Percentiles rank a stretch among this genome's conserved stretches.
Evolutionary conservation across 2,888 invertebrate species (phyloP).

Genomic region (Nomada goodeniana): DNA sequence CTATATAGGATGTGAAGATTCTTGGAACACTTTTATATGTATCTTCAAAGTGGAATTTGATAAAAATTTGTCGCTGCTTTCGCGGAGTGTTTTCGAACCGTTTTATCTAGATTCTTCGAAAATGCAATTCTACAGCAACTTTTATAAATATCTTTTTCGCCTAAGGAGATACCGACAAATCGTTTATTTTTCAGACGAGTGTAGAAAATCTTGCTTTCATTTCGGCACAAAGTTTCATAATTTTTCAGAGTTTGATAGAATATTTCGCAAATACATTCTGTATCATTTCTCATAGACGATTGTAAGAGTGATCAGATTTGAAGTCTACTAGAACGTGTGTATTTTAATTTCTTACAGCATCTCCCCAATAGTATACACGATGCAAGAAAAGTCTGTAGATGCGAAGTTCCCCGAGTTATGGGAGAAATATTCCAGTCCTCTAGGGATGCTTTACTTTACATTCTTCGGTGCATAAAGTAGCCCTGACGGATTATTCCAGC

Average conservation of each 20-base stretch:
- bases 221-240: no score
- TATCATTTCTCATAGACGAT: no score
- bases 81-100: no score
- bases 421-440: constrained; percentile 34
- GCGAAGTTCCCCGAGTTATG: constrained; percentile 33
- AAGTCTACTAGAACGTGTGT: not conserved
- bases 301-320: not conserved
- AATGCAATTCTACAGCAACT: no score
- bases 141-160: no score
- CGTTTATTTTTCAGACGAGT: no score
- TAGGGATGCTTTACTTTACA: constrained; percentile 52
- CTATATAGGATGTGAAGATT: not conserved
- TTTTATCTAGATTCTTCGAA: no score
- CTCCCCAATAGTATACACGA: constrained; percentile 9
- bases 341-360: not conserved
- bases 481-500: constrained; percentile 51
- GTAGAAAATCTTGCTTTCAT: no score
- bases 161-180: no score
- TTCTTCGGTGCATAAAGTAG: constrained; percentile 41
- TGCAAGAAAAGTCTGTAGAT: constrained; percentile 6
- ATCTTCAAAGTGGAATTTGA: not conserved
- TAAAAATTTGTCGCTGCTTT: not conserved
- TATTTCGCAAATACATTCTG: no score
- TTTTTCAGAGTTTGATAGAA: no score
- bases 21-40: not conserved